A percentile compares a stretch with the other conserved stretches of the same genome.
Conservation (phyloP, 1,140 invertebrate species). For the Temnothorax longispinosus region DNA sequence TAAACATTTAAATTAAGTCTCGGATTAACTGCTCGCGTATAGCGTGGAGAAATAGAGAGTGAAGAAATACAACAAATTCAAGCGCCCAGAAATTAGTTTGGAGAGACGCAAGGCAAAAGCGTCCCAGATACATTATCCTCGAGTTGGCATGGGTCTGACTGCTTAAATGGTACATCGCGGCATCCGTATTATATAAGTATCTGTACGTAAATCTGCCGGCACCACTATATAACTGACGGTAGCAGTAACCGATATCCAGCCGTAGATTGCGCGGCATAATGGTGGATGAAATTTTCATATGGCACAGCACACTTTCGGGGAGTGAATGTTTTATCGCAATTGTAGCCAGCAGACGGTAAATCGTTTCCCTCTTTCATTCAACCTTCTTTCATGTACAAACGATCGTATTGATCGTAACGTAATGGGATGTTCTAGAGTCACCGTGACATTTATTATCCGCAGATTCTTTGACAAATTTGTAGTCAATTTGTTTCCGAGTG, state of each 20-base stretch:
- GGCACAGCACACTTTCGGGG: constrained; percentile 75
- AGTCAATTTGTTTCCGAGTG: constrained; percentile 16
- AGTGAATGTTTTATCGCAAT: constrained; percentile 81
- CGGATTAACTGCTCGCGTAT: neutral
- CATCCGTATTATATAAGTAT: constrained; percentile 56
- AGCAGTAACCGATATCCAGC: constrained; percentile 76
- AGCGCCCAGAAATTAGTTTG: constrained; percentile 9
- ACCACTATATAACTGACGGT: constrained; percentile 46
- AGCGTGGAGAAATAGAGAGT: neutral
- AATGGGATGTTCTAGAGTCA: constrained; percentile 22
- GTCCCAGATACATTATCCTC: neutral
- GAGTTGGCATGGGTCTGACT: neutral
- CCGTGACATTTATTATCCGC: constrained; percentile 34
- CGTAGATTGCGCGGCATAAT: constrained; percentile 78
- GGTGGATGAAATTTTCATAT: constrained; percentile 82
- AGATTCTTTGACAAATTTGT: constrained; percentile 48
- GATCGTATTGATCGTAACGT: constrained; percentile 30
- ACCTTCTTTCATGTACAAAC: constrained; percentile 24
- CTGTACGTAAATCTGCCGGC: constrained; percentile 64
- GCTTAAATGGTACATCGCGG: constrained; percentile 22
- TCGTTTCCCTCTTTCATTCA: constrained; percentile 46
- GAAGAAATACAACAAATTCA: neutral
- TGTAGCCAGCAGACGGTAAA: constrained; percentile 64
- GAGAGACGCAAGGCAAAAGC: neutral
- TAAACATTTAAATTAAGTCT: constrained; percentile 22